A percentile compares a stretch with the other conserved stretches of the same genome.
phyloP scores from a whole-genome alignment of 2,888 invertebrate genomes.

The Ormia ochracea region DNA sequence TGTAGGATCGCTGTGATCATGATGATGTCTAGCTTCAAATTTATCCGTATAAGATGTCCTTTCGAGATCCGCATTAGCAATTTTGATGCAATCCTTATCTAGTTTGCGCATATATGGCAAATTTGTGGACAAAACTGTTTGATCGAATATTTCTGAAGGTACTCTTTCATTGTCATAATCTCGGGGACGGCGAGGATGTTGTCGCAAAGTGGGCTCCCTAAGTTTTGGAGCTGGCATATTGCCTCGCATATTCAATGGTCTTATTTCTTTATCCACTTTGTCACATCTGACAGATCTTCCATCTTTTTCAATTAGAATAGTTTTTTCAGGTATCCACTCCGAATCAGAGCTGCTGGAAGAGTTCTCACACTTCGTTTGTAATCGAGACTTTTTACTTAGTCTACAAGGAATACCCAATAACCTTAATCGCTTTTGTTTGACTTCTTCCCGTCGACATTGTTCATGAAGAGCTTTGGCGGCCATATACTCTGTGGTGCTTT shows the following conservation, averaged over 20 bases:
- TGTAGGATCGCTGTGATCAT: constrained; percentile 73
- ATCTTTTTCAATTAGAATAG: constrained; percentile 29
- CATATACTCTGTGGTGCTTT: constrained; percentile 69
- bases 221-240: constrained; percentile 74
- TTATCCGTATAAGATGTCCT: constrained; percentile 68
- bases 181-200: constrained; percentile 70
- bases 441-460: constrained; percentile 61
- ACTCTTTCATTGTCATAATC: constrained; percentile 68
- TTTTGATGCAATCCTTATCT: constrained; percentile 64
- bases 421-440: constrained; percentile 67
- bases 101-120: constrained; percentile 69
- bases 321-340: constrained; percentile 73
- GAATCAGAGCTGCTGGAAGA: constrained; percentile 64
- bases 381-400: constrained; percentile 64
- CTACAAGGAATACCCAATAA: constrained; percentile 70
- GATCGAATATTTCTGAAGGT: constrained; percentile 67
- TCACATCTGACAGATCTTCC: background rate
- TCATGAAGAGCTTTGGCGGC: constrained; percentile 64
- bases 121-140: constrained; percentile 63
- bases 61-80: constrained; percentile 67
- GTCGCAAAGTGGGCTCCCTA: constrained; percentile 71
- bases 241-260: constrained; percentile 65
- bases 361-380: constrained; percentile 67
- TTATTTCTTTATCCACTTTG: background rate
- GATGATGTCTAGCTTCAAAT: constrained; percentile 74